These are phyloP conservation scores for Drosophila ogumai DNA, from an alignment of 1,140 invertebrate species.

Conservation along the genomic window DNA sequence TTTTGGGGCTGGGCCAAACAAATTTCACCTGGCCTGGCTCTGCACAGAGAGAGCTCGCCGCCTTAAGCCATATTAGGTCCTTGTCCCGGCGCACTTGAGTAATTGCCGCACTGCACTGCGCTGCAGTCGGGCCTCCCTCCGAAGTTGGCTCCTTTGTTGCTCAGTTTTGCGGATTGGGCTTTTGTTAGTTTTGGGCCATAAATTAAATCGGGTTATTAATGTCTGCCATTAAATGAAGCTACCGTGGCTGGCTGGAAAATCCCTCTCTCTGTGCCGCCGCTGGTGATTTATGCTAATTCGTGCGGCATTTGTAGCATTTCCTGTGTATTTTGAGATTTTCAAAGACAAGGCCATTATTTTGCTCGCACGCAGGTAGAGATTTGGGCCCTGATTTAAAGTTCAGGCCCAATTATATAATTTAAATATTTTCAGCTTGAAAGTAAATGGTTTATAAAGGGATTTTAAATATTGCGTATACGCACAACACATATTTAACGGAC, in stretches of 20 bases:
- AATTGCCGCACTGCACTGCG: constrained; percentile 60
- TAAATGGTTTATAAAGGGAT: not conserved
- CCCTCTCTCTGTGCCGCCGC: constrained; percentile 27
- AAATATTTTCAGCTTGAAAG: not conserved
- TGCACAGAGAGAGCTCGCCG: constrained; percentile 5
- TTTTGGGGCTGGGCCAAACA: constrained; percentile 63
- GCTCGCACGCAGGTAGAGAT: constrained; percentile 34
- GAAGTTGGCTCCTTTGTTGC: constrained; percentile 48
- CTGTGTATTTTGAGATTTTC: constrained; percentile 69
- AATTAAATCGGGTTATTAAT: constrained; percentile 83
- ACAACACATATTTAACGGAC: not conserved
- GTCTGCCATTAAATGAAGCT: constrained; percentile 82
- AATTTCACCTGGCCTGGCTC: constrained; percentile 67
- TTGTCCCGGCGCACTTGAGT: constrained; percentile 70
- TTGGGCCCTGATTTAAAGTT: constrained; percentile 5
- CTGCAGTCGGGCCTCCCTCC: constrained; percentile 57
- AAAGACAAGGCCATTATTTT: constrained; percentile 44
- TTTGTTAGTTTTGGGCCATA: constrained; percentile 80
- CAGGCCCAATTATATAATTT: not conserved
- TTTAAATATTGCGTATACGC: not conserved
- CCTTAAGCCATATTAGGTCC: constrained; percentile 72
- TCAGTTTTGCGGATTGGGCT: constrained; percentile 63
- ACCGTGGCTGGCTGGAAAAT: constrained; percentile 43
- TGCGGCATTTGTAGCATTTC: constrained; percentile 74
- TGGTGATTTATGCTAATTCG: constrained; percentile 76